Percentiles rank a stretch among this genome's conserved stretches.
Evolutionary conservation across 2,113 vertebrate genomes (phyloP).

Genomic region (Oryzias melastigma): DNA sequence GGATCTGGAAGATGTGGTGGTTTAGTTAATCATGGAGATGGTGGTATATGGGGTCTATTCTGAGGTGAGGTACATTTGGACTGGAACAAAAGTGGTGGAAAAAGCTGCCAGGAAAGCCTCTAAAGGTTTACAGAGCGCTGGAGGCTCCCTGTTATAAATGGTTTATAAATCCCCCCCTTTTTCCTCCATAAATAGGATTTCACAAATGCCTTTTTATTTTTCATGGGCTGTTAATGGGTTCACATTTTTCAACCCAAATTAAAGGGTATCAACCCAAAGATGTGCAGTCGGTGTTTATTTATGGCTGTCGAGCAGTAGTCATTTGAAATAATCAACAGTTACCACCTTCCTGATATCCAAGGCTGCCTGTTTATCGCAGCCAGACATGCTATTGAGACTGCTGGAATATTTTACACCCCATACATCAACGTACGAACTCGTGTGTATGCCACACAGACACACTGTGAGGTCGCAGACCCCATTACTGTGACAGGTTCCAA

Average conservation of each 20-base stretch:
- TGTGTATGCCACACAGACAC: constrained; percentile 29
- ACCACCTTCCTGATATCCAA: constrained; percentile 45
- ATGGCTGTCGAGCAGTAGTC: constrained; percentile 49
- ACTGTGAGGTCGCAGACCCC: constrained; percentile 61
- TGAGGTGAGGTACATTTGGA: constrained; percentile 45
- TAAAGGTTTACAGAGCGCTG: constrained; percentile 42
- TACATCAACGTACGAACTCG: constrained; percentile 38
- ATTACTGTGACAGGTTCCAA: constrained; percentile 67
- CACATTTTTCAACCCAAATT: constrained; percentile 51
- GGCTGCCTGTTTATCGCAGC: constrained; percentile 52
- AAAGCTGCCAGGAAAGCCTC: constrained; percentile 30
- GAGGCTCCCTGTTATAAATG: constrained; percentile 10
- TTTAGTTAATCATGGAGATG: constrained; percentile 40
- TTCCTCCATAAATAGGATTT: too few species aligned
- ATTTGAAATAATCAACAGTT: constrained; percentile 69
- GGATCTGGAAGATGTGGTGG: constrained; percentile 51
- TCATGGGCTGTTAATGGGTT: constrained; percentile 19
- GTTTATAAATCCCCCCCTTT: not conserved
- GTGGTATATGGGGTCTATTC: constrained; percentile 42
- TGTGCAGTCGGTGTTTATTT: constrained; percentile 66
- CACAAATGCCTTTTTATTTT: too few species aligned
- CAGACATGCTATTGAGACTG: constrained; percentile 56
- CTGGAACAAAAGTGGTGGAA: constrained; percentile 35
- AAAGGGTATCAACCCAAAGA: constrained; percentile 47
- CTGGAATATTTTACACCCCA: constrained; percentile 26